These are phyloP conservation scores for Theonella swinhoei DNA, from an alignment of 37 sponge, comb jelly and placozoan species.

Conservation along the genomic window DNA sequence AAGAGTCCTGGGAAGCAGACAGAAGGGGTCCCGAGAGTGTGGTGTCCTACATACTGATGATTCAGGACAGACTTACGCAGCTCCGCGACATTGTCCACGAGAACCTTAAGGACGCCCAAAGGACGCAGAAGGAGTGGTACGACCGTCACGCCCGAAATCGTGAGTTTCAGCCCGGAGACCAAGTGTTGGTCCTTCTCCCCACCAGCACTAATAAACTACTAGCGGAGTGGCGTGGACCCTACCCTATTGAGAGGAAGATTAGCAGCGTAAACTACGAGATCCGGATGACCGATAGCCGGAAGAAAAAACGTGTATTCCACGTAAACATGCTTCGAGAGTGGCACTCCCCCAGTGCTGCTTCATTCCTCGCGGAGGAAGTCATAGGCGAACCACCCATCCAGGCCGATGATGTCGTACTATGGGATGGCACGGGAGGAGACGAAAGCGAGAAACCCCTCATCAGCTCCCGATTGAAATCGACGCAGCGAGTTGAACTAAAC, in stretches of 20 bases:
- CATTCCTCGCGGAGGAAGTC: too few relatives aligned
- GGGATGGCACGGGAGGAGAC: too few relatives aligned
- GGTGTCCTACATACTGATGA: slow-evolving; percentile 27
- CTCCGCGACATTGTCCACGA: slow-evolving; percentile 16
- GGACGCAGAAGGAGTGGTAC: slow-evolving; percentile 42
- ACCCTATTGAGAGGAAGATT: slow-evolving; percentile 10
- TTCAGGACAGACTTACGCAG: slow-evolving; percentile 13
- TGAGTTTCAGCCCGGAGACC: slow-evolving; percentile 20
- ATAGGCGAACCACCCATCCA: too few relatives aligned
- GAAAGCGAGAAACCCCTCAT: too few relatives aligned
- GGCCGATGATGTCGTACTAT: too few relatives aligned
- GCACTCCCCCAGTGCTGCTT: background rate
- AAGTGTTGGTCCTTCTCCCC: slow-evolving; percentile 34
- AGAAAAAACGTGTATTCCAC: slow-evolving; percentile 34
- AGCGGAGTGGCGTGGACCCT: slow-evolving; percentile 51
- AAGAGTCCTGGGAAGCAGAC: slow-evolving; percentile 50
- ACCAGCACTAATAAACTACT: slow-evolving; percentile 30
- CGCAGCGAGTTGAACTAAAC: too few relatives aligned
- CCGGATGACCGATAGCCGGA: slow-evolving; percentile 27
- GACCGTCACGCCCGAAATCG: slow-evolving; percentile 10
- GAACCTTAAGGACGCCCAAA: slow-evolving; percentile 36
- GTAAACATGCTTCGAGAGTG: slow-evolving; percentile 41
- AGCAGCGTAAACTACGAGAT: slow-evolving; percentile 42
- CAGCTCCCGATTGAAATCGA: too few relatives aligned
- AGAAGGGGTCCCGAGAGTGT: slow-evolving; percentile 18